phyloP scores from a whole-genome alignment of 2,113 vertebrate species.

The Periophthalmus modestus region DNA sequence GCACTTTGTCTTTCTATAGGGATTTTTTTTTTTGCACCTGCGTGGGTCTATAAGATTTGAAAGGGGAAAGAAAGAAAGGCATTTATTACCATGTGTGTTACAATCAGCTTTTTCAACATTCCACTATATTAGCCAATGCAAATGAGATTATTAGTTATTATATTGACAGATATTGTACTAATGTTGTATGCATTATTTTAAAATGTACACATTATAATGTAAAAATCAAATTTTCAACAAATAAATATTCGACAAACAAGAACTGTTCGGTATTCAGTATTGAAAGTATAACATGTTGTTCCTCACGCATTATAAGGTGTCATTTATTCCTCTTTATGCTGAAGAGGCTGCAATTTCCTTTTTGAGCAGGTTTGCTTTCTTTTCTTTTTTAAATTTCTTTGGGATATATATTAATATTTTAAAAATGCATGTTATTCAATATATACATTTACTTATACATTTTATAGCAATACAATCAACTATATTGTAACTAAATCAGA shows the following conservation, averaged over 20 bases:
- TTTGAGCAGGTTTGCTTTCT: background rate
- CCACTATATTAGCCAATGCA: background rate
- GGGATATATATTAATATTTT: background rate
- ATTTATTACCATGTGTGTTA: background rate
- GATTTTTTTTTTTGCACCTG: no score
- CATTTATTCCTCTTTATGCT: background rate
- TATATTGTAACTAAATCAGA: constrained; percentile 23
- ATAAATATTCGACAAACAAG: no score
- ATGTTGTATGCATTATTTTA: background rate
- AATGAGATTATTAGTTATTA: background rate
- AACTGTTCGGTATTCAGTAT: no score
- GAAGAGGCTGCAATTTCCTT: background rate
- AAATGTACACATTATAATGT: background rate
- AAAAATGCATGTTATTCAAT: background rate
- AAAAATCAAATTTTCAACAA: no score
- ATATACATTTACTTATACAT: background rate
- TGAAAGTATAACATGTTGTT: no score
- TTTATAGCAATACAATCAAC: background rate
- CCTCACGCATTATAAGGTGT: background rate
- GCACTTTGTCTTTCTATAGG: background rate
- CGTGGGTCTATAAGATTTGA: no score
- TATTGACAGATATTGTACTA: background rate
- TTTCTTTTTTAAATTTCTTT: no score
- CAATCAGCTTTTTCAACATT: background rate
- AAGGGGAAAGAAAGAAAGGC: no score